Evolutionary conservation across 2,888 invertebrate genomes (phyloP).

Genomic region (Sphaeridia pumilis): DNA sequence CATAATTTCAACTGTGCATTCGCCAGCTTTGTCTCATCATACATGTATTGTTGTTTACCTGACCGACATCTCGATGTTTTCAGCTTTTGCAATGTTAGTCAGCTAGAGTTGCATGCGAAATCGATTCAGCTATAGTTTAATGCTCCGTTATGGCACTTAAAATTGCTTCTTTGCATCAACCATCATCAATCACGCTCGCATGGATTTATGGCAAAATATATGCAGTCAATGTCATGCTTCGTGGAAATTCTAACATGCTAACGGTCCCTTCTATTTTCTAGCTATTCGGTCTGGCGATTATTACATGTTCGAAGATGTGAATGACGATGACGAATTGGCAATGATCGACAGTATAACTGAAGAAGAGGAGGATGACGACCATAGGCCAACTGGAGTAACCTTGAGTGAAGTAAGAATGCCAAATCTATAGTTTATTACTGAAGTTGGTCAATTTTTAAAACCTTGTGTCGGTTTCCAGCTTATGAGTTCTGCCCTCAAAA

Average conservation of each 20-base stretch:
- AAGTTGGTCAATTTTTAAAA: slow-evolving; percentile 3
- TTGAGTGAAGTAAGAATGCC: slow-evolving; percentile 42
- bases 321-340: slow-evolving; percentile 45
- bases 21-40: slow-evolving; percentile 74
- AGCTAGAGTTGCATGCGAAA: too few relatives aligned
- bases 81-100: too few relatives aligned
- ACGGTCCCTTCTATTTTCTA: too few relatives aligned
- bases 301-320: slow-evolving; percentile 96
- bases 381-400: slow-evolving; percentile 37
- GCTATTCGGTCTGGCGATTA: slow-evolving; percentile 97
- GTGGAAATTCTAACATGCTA: too few relatives aligned
- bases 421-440: neutral
- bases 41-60: slow-evolving; percentile 54
- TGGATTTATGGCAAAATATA: too few relatives aligned
- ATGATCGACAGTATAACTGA: slow-evolving; percentile 40
- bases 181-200: too few relatives aligned
- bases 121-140: too few relatives aligned
- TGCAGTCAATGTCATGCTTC: too few relatives aligned
- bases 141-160: too few relatives aligned
- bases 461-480: slow-evolving; percentile 14
- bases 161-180: too few relatives aligned
- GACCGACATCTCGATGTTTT: neutral
- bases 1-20: slow-evolving; percentile 53
- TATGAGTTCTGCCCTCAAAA: slow-evolving; percentile 25
- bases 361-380: slow-evolving; percentile 46